These are phyloP conservation scores for Cydia pomonella DNA, from an alignment of 1,140 invertebrate species.

Conservation along the genomic window DNA sequence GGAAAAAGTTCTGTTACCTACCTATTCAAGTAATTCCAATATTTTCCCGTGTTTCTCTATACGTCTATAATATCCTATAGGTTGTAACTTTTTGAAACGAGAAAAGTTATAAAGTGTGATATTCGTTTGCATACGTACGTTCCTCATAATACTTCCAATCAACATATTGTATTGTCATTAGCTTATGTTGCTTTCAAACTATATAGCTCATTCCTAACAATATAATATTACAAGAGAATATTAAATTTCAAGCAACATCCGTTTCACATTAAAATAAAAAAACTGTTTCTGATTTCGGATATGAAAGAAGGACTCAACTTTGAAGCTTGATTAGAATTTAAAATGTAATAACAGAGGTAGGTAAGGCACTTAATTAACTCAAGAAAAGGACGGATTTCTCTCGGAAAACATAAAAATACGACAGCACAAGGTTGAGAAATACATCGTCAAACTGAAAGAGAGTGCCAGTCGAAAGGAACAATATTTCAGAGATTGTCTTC, in stretches of 20 bases:
- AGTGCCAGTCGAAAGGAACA: not conserved
- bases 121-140: too few relatives aligned
- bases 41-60: too few relatives aligned
- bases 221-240: too few relatives aligned
- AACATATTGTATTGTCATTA: too few relatives aligned
- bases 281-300: not conserved
- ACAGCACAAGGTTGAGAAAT: not conserved
- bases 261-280: not conserved
- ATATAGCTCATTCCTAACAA: too few relatives aligned
- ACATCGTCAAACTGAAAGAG: not conserved
- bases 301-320: not conserved
- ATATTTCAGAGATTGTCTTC: constrained; percentile 4
- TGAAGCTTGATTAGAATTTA: constrained; percentile 28
- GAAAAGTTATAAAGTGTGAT: too few relatives aligned
- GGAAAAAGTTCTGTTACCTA: too few relatives aligned
- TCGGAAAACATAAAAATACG: constrained; percentile 10
- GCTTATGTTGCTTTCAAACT: too few relatives aligned
- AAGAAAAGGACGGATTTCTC: not conserved
- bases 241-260: not conserved
- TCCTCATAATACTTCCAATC: too few relatives aligned
- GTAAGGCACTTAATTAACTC: not conserved
- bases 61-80: too few relatives aligned
- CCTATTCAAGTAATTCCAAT: too few relatives aligned
- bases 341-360: constrained; percentile 21
- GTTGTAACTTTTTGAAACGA: too few relatives aligned